Base-by-base conservation (phyloP, 2,797 vertebrate species). In the Rhabdomys pumilio region DNA sequence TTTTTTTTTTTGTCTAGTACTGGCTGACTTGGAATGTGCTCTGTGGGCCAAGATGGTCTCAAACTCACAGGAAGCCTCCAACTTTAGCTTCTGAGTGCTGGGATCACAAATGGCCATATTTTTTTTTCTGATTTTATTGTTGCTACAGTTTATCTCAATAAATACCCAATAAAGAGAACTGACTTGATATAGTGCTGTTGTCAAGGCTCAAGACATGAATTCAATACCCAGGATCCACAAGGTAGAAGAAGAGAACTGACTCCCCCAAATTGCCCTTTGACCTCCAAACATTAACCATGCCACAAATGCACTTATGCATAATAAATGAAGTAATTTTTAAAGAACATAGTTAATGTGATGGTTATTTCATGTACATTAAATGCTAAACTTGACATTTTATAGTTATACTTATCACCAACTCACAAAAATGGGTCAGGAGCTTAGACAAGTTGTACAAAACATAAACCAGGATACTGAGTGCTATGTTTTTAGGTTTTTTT, bases 361-460 rank as follows among this genome's bases (percentile, higher is more conserved):
- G 26, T 86, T 63, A 0, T 89, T 85, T 92, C 4, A 75, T 61
- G 89, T 7, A 53, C 1, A 47, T 91, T 93, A 76, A 44, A 11
- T 57, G 55, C 75, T 83, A 65, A 79, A 63, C 44, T 89, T 63
- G 11, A 81, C 90, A 93, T 86, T 86, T 13, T 53, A 57, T 31
- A 92, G 67, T 85, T 69, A 44, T 17, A 87, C 67, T 94, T 80
- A 67, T 91, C 67, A 88, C 92, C 57, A 67, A 22, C 31, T 67
- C 26, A 80, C 75, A 94, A 89, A 91, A 92, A 80, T 85, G 73
- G 22, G 50, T 73, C 31, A 91, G 53, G 57, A 94, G 29, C 50
- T 38, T 75, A 72, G 17, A 41, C 53, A 80, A 91, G 20, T 63
- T 72, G 34, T 44, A 69, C 76, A 59, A 75, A 94, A 92, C 50